Conservation (phyloP, 2,113 vertebrate genomes). For the Amia ocellicauda region DNA sequence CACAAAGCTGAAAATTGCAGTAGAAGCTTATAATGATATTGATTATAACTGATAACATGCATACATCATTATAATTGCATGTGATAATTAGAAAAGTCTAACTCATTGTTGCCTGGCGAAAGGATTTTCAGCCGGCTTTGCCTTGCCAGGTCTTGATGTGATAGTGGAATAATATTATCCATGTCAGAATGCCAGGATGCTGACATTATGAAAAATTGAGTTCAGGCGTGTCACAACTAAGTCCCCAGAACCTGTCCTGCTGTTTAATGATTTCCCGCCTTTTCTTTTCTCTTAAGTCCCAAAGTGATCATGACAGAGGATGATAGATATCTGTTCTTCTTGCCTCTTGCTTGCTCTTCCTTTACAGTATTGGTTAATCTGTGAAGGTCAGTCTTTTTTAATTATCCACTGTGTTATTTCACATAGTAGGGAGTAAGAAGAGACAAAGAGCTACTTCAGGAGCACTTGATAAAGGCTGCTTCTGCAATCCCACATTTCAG, state of each 20-base stretch:
- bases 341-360: no score
- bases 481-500: no score
- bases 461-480: no score
- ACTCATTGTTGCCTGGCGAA: background rate
- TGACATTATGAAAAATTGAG: background rate
- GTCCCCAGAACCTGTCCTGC: background rate
- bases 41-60: conserved; percentile 4
- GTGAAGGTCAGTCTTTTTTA: no score
- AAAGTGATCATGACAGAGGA: background rate
- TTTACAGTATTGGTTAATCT: background rate
- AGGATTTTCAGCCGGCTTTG: background rate
- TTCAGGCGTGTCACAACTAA: background rate
- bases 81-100: background rate
- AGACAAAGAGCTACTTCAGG: no score
- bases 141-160: background rate
- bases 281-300: background rate
- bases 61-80: conserved; percentile 10
- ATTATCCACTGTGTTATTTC: no score
- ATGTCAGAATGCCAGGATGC: background rate
- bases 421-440: no score
- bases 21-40: background rate
- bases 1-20: background rate
- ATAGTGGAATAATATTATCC: background rate
- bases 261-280: background rate
- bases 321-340: no score